Evolutionary conservation across 2,797 vertebrate genomes (phyloP).

Genomic region (Oreortyx pictus): DNA sequence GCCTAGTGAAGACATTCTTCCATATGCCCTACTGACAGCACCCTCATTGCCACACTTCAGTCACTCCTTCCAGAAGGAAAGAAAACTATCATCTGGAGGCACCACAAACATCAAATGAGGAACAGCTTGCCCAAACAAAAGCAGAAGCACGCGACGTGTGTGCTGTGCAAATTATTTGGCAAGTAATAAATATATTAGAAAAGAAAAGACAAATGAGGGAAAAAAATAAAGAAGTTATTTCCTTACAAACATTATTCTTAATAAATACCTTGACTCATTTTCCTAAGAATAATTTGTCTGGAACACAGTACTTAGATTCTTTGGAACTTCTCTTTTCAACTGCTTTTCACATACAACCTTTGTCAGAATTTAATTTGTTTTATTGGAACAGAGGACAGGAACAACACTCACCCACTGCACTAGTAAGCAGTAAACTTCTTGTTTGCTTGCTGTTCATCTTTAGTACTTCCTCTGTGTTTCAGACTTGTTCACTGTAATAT

Average conservation of each 20-base stretch:
- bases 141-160: not conserved
- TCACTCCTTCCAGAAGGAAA: not conserved
- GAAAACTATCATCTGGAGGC: not conserved
- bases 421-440: slow-evolving; percentile 35
- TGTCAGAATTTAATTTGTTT: slow-evolving; percentile 59
- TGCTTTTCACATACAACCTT: slow-evolving; percentile 33
- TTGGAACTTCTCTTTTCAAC: slow-evolving; percentile 2
- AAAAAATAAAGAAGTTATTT: not conserved
- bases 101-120: not conserved
- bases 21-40: not conserved
- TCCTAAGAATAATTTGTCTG: slow-evolving; percentile 31
- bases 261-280: not conserved
- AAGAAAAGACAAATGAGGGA: not conserved
- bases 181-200: not conserved
- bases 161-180: slow-evolving; percentile 2
- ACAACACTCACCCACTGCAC: slow-evolving; percentile 45
- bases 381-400: slow-evolving; percentile 9
- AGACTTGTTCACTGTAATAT: slow-evolving; percentile 33
- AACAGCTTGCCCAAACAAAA: slow-evolving; percentile 7
- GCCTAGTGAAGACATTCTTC: not conserved
- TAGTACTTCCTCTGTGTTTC: slow-evolving; percentile 19
- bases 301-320: not conserved
- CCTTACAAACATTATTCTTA: not conserved
- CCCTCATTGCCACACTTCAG: not conserved
- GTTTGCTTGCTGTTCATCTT: slow-evolving; percentile 51